Conservation (phyloP, 2,113 vertebrate species). For the Puntigrus tetrazona region DNA sequence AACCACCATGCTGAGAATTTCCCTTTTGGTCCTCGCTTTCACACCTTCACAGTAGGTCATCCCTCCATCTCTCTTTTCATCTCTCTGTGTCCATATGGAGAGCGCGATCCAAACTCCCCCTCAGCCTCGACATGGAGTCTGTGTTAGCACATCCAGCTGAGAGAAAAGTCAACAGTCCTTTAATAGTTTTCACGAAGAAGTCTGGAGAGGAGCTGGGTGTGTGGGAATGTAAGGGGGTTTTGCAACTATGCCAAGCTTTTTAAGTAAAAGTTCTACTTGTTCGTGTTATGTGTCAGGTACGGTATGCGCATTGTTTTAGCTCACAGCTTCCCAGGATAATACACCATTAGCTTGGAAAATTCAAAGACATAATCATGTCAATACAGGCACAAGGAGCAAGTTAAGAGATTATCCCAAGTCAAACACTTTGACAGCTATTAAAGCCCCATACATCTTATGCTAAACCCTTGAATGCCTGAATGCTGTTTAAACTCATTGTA, state of each 20-base stretch:
- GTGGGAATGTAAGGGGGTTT: background rate
- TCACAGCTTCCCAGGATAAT: slow-evolving; percentile 19
- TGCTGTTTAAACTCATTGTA: slow-evolving; percentile 36
- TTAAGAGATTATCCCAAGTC: slow-evolving; percentile 66
- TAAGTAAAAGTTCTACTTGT: background rate
- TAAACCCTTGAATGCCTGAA: slow-evolving; percentile 61
- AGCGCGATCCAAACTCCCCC: slow-evolving; percentile 37
- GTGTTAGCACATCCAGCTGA: slow-evolving; percentile 51
- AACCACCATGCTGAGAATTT: slow-evolving; percentile 50
- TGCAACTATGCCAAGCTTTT: background rate
- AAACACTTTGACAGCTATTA: slow-evolving; percentile 64
- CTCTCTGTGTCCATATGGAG: slow-evolving; percentile 39
- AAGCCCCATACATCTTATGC: slow-evolving; percentile 63
- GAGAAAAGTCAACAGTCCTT: slow-evolving; percentile 54
- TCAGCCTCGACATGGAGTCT: slow-evolving; percentile 38
- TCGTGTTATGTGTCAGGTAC: background rate
- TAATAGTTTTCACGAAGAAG: slow-evolving; percentile 33
- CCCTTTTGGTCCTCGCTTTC: slow-evolving; percentile 56
- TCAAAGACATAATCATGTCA: slow-evolving; percentile 56
- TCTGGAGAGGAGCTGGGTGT: slow-evolving; percentile 7
- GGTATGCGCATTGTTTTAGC: background rate
- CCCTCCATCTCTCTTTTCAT: slow-evolving; percentile 50
- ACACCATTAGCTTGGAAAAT: slow-evolving; percentile 44
- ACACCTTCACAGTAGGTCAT: slow-evolving; percentile 56
- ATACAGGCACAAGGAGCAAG: slow-evolving; percentile 55